Evolutionary conservation across 2,888 invertebrate species (phyloP).

Genomic region (Philopedon plagiatum): DNA sequence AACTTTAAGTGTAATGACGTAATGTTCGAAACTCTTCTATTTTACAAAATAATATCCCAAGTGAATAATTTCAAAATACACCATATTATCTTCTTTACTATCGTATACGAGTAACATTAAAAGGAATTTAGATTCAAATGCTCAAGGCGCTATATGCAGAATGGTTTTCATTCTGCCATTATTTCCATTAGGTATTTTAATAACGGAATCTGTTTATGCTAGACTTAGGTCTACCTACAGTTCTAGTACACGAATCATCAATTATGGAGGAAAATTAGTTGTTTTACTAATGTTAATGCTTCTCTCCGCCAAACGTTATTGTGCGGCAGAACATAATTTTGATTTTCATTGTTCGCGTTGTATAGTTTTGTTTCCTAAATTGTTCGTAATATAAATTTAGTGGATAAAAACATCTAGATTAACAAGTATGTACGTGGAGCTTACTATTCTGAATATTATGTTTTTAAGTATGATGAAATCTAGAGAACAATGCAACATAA

Average conservation of each 20-base stretch:
- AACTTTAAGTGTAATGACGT: no score
- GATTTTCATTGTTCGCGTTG: constrained; percentile 30
- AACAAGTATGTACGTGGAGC: constrained; percentile 1
- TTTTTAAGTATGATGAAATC: no score
- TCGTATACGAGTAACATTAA: not conserved
- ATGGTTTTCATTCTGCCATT: constrained; percentile 23
- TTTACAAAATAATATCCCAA: no score
- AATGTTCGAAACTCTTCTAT: no score
- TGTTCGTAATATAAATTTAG: constrained; percentile 24
- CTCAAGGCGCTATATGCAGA: constrained; percentile 7
- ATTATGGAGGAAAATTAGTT: constrained; percentile 42
- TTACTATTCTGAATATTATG: no score
- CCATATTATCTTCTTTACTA: no score
- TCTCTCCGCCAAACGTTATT: constrained; percentile 19
- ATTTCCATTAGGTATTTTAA: constrained; percentile 27
- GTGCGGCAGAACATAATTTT: constrained; percentile 22
- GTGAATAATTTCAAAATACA: not conserved
- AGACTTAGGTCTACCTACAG: constrained; percentile 27
- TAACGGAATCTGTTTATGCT: constrained; percentile 30
- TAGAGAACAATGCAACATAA: no score
- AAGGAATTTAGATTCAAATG: constrained; percentile 20
- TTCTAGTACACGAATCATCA: constrained; percentile 32
- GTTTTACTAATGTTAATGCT: constrained; percentile 35
- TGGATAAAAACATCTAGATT: not conserved
- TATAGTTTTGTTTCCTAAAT: constrained; percentile 22